A percentile compares a stretch with the other conserved stretches of the same genome.
phyloP scores from a whole-genome alignment of 2,888 invertebrate genomes.

The Marronus borbonicus region DNA sequence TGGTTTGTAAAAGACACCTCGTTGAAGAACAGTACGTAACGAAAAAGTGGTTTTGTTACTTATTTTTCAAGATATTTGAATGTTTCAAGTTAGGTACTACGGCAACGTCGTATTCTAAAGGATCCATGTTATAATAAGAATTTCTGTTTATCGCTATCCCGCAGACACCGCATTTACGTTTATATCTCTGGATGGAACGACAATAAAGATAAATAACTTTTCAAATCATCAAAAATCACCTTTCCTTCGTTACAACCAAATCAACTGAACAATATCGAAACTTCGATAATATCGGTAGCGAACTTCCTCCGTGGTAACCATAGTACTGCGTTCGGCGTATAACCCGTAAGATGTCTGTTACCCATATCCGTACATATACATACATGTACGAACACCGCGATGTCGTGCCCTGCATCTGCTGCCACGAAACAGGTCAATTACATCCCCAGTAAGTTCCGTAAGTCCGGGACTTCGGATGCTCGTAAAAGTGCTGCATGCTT shows the following conservation, averaged over 20 bases:
- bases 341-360: background rate
- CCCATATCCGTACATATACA: background rate
- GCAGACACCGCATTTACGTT: no score
- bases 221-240: background rate
- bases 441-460: background rate
- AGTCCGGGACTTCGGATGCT: background rate
- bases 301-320: background rate
- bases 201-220: background rate
- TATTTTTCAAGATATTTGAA: no score
- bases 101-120: no score
- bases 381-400: background rate
- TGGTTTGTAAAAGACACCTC: no score
- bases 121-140: no score
- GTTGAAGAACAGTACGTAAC: no score
- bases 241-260: background rate
- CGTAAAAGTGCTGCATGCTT: constrained; percentile 8
- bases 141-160: no score
- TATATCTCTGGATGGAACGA: no score
- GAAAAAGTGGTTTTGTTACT: no score
- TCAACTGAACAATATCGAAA: background rate
- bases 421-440: background rate
- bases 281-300: background rate
- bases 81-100: no score
- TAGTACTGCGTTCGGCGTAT: background rate
- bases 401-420: constrained; percentile 1